These are phyloP conservation scores for Mesodorylaimus sp. DNA, from an alignment of 2,888 invertebrate genomes.

Conservation along the genomic window DNA sequence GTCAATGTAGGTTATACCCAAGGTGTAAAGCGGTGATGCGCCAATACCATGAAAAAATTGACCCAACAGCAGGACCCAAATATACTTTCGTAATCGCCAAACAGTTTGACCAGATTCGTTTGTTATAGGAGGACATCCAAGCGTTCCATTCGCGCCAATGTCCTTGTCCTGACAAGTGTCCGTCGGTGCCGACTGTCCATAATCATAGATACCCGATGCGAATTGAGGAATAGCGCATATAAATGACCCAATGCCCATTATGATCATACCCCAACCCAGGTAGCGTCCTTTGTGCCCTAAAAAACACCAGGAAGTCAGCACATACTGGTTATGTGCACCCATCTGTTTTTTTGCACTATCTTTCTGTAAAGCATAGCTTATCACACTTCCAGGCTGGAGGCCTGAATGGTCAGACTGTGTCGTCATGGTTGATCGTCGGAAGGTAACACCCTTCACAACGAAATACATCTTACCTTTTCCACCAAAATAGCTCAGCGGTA, in stretches of 20 bases:
- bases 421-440: no score
- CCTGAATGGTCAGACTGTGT: no score
- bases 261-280: constrained; percentile 53
- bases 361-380: no score
- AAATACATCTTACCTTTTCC: constrained; percentile 34
- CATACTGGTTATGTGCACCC: no score
- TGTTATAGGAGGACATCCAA: no score
- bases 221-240: constrained; percentile 66
- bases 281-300: constrained; percentile 38
- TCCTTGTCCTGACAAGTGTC: no score
- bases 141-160: no score
- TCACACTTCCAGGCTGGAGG: no score
- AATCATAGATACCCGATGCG: constrained; percentile 45
- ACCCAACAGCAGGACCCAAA: constrained; percentile 49
- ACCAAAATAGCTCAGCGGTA: constrained; percentile 61
- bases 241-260: constrained; percentile 49
- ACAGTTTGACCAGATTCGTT: not conserved
- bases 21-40: constrained; percentile 65
- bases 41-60: constrained; percentile 69
- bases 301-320: constrained; percentile 2
- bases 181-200: not conserved
- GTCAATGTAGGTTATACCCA: constrained; percentile 69
- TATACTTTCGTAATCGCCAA: not conserved
- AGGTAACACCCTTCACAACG: not conserved
- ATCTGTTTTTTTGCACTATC: no score